Percentiles rank a stretch among this genome's conserved stretches.
These are phyloP conservation scores for Crax fasciolata DNA, from an alignment of 2,797 vertebrate species.

Conservation along the genomic window DNA sequence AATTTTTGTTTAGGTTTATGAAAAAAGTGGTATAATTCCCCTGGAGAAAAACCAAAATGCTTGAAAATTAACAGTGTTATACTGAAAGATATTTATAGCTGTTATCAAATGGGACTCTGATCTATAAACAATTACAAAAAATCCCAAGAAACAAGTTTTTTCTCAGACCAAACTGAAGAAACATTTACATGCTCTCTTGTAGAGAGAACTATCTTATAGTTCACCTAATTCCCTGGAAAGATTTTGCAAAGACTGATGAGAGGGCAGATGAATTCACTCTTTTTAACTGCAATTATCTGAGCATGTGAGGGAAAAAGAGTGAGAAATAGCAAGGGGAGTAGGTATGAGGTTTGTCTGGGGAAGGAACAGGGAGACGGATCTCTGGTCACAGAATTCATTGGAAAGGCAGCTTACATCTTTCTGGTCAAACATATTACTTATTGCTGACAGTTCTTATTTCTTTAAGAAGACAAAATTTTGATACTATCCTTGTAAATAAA, in stretches of 20 bases:
- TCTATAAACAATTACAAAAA: neutral
- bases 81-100: neutral
- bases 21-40: neutral
- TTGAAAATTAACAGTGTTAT: neutral
- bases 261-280: neutral
- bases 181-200: neutral
- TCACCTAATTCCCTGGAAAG: neutral
- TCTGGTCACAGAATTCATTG: neutral
- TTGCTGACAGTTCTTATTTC: neutral
- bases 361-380: neutral
- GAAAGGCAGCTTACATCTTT: neutral
- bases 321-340: neutral
- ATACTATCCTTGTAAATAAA: neutral
- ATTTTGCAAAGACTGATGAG: neutral
- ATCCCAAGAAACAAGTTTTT: neutral
- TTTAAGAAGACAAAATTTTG: neutral
- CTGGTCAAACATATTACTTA: neutral
- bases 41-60: rapidly evolving
- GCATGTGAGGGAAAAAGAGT: neutral
- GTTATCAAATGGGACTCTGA: constrained; percentile 8
- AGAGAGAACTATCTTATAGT: neutral
- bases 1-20: neutral
- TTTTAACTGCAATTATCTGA: neutral
- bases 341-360: neutral
- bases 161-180: constrained; percentile 8